Percentiles rank a stretch among this genome's conserved stretches.
Conservation (phyloP, 2,797 vertebrate genomes). For the Siniperca obscura region DNA sequence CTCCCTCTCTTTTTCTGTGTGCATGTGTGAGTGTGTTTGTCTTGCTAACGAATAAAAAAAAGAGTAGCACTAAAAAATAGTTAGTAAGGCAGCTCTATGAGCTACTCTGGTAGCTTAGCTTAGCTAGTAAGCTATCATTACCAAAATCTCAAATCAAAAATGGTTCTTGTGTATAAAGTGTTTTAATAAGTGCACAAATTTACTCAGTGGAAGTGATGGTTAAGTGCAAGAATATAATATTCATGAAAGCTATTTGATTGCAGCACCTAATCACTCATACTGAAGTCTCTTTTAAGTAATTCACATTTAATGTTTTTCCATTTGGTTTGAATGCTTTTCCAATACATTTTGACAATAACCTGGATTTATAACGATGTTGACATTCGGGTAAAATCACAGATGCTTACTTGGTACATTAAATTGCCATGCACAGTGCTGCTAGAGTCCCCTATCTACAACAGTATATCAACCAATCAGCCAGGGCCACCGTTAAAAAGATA, state of each 20-base stretch:
- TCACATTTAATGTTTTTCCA: not conserved
- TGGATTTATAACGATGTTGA: not conserved
- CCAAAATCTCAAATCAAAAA: not conserved
- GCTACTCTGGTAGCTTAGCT: not conserved
- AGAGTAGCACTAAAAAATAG: not conserved
- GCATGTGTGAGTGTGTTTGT: not conserved
- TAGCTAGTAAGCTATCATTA: not conserved
- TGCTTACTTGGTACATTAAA: not conserved
- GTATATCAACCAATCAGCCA: not conserved
- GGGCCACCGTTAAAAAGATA: not conserved
- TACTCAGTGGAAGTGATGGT: not conserved
- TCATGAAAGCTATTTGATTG: not conserved
- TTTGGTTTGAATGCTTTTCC: not conserved
- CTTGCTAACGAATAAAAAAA: not conserved
- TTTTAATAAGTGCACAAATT: not conserved
- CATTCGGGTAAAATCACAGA: constrained; percentile 5
- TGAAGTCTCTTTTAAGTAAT: not conserved
- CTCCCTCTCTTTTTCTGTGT: not conserved
- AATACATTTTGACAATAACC: not conserved
- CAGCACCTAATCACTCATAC: not conserved
- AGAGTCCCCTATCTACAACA: not conserved
- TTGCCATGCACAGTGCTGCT: not conserved
- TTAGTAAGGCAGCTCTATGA: not conserved
- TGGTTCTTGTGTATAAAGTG: not conserved
- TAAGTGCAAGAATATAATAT: not conserved